Percentiles rank a stretch among this genome's conserved stretches.
These are phyloP conservation scores for Nestor notabilis DNA, from an alignment of 2,113 vertebrate genomes.

Conservation along the genomic window DNA sequence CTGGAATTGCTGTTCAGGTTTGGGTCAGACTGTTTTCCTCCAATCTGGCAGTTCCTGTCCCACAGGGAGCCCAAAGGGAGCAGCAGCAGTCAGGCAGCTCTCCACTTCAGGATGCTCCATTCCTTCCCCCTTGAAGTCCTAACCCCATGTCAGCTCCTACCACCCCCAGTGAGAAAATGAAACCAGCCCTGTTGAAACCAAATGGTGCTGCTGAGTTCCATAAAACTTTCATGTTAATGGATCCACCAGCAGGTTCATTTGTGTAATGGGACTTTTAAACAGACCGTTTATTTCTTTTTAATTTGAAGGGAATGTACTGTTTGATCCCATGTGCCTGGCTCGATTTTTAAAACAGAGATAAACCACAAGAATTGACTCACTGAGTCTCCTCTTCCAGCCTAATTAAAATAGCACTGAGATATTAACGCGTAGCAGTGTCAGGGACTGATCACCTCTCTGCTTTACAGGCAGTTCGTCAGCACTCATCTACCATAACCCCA, in stretches of 20 bases:
- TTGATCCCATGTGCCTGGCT: slow-evolving; percentile 51
- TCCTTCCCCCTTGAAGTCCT: neutral
- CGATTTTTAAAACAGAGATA: slow-evolving; percentile 52
- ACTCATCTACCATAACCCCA: neutral
- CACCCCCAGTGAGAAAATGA: neutral
- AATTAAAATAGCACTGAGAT: slow-evolving; percentile 5
- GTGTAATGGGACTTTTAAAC: slow-evolving; percentile 59
- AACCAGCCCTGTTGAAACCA: neutral
- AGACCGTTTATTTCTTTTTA: slow-evolving; percentile 68
- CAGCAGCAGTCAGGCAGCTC: neutral
- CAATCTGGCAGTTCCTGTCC: neutral
- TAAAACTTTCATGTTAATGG: slow-evolving; percentile 53
- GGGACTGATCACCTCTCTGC: neutral
- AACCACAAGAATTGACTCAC: neutral
- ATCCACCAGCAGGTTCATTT: slow-evolving; percentile 41
- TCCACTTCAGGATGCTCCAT: neutral
- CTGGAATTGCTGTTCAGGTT: neutral
- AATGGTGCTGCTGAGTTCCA: slow-evolving; percentile 3
- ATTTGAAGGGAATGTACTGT: slow-evolving; percentile 58
- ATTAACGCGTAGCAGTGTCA: neutral
- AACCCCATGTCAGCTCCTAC: neutral
- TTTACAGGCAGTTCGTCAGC: neutral
- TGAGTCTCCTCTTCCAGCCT: neutral
- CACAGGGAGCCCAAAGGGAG: neutral
- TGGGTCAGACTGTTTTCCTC: neutral